phyloP scores from a whole-genome alignment of 2,888 invertebrate genomes.

The Coenonympha arcania region DNA sequence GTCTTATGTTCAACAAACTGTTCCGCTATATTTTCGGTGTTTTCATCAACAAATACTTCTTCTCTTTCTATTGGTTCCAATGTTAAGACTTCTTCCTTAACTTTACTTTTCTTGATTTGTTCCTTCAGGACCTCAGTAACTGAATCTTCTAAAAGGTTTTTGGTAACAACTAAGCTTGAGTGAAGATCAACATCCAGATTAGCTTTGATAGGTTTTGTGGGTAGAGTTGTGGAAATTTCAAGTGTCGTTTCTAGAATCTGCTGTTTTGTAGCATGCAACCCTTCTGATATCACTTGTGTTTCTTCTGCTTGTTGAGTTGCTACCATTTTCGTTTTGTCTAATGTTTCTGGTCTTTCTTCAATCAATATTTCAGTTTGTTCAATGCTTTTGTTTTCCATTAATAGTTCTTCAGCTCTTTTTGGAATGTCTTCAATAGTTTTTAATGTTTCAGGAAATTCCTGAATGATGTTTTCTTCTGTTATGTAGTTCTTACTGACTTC shows the following conservation, averaged over 20 bases:
- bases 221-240: conserved; percentile 31
- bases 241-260: conserved; percentile 43
- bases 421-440: conserved; percentile 24
- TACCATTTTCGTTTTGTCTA: conserved; percentile 27
- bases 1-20: conserved; percentile 31
- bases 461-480: conserved; percentile 41
- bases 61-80: conserved; percentile 47
- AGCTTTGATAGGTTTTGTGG: conserved; percentile 39
- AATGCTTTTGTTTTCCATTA: conserved; percentile 44
- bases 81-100: conserved; percentile 48
- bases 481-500: conserved; percentile 47
- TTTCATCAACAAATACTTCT: conserved; percentile 47
- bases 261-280: conserved; percentile 38
- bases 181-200: conserved; percentile 42
- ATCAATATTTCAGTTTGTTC: conserved; percentile 41
- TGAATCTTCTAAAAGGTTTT: conserved; percentile 56
- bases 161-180: conserved; percentile 43
- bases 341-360: conserved; percentile 37
- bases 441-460: conserved; percentile 39
- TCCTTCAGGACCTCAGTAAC: conserved; percentile 51
- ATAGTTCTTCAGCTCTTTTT: conserved; percentile 36
- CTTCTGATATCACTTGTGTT: conserved; percentile 41
- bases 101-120: conserved; percentile 52
- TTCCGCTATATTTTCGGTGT: conserved; percentile 28
- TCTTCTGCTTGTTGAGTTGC: conserved; percentile 41